phyloP scores from a whole-genome alignment of 2,888 invertebrate genomes.

The Prosopocoilus inquinatus region DNA sequence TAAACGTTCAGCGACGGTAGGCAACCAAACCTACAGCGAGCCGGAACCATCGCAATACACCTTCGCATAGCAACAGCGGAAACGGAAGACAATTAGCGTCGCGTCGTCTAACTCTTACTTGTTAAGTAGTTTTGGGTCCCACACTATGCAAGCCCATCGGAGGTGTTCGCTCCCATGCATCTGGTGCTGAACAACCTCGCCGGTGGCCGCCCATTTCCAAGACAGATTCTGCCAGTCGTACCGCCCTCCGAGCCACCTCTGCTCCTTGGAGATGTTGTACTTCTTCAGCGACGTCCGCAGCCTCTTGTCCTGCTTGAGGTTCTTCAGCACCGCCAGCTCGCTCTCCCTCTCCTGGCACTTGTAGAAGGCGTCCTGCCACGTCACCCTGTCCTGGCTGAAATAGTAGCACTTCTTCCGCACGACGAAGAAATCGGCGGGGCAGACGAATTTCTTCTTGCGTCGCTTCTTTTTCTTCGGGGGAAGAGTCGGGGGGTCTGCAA shows the following conservation, averaged over 20 bases:
- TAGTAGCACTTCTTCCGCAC: slow-evolving; percentile 67
- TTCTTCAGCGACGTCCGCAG: slow-evolving; percentile 5
- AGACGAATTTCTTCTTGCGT: slow-evolving; percentile 10
- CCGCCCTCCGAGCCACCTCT: slow-evolving; percentile 15
- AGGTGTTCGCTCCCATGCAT: not conserved
- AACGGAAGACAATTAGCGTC: not conserved
- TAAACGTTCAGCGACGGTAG: too few relatives aligned
- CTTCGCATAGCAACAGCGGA: too few relatives aligned
- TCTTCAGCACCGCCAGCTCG: slow-evolving; percentile 25
- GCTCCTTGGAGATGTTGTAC: slow-evolving; percentile 8
- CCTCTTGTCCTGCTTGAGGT: slow-evolving; percentile 8
- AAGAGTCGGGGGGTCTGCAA: not conserved
- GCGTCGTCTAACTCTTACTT: too few relatives aligned
- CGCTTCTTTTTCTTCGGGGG: slow-evolving; percentile 1
- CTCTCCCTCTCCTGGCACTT: slow-evolving; percentile 54
- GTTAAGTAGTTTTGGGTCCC: not conserved
- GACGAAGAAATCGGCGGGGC: slow-evolving; percentile 60
- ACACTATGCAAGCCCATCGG: slow-evolving; percentile 6
- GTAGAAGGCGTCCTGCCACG: slow-evolving; percentile 67
- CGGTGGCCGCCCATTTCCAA: slow-evolving; percentile 18
- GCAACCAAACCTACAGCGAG: too few relatives aligned
- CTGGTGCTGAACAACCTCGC: slow-evolving; percentile 1
- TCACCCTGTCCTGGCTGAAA: slow-evolving; percentile 60
- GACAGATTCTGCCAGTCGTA: slow-evolving; percentile 10
- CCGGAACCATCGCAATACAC: too few relatives aligned